A percentile compares a stretch with the other conserved stretches of the same genome.
Evolutionary conservation across 1,140 invertebrate species (phyloP).

Genomic region (Laodelphax striatellus): DNA sequence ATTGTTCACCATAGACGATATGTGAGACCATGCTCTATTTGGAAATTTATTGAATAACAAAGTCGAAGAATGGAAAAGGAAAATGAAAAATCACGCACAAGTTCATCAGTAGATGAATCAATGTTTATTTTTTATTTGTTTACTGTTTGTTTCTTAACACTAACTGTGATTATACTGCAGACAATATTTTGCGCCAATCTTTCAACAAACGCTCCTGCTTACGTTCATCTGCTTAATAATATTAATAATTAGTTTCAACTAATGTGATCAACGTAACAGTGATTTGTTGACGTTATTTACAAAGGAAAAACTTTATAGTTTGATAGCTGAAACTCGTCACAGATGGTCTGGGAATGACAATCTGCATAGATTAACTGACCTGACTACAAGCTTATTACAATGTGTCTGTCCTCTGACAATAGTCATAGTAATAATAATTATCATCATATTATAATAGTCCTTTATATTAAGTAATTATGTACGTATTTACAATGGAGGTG

Average conservation of each 20-base stretch:
- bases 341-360: not conserved
- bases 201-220: not conserved
- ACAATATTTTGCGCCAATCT: constrained; percentile 1
- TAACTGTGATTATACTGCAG: not conserved
- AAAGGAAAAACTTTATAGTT: not conserved
- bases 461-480: not conserved
- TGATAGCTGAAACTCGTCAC: not conserved
- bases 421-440: not conserved
- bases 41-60: too few relatives aligned
- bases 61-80: not conserved
- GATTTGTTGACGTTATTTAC: not conserved
- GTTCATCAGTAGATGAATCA: not conserved
- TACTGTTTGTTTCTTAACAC: not conserved
- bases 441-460: not conserved
- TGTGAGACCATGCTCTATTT: too few relatives aligned
- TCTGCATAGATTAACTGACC: not conserved
- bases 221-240: not conserved
- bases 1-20: too few relatives aligned
- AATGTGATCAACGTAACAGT: constrained; percentile 1
- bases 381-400: constrained; percentile 4
- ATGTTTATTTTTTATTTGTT: not conserved
- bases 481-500: constrained; percentile 1
- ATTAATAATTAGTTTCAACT: not conserved
- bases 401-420: not conserved
- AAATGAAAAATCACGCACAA: not conserved